Evolutionary conservation across 2,113 vertebrate species (phyloP).

Genomic region (Xenus cinereus): DNA sequence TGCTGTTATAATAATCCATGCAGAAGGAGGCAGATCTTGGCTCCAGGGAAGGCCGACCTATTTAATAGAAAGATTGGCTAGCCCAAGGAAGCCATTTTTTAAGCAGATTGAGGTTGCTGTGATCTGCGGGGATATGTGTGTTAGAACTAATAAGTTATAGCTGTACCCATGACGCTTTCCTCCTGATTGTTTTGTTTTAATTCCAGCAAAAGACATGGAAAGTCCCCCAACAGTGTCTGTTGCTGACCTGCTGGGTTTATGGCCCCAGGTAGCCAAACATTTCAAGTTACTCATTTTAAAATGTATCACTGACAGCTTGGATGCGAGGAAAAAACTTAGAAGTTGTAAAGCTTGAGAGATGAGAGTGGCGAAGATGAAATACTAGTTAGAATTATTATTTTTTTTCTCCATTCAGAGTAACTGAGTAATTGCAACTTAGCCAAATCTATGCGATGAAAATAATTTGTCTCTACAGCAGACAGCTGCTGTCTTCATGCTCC

Average conservation of each 20-base stretch:
- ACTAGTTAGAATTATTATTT: not conserved
- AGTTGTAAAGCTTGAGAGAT: not conserved
- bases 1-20: conserved; percentile 34
- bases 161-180: not conserved
- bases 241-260: conserved; percentile 37
- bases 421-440: not conserved
- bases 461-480: conserved; percentile 30
- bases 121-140: conserved; percentile 54
- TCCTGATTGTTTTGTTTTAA: conserved; percentile 59
- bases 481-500: conserved; percentile 33
- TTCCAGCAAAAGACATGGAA: conserved; percentile 31
- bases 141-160: conserved; percentile 41
- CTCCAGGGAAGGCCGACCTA: conserved; percentile 51
- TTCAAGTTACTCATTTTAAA: conserved; percentile 25
- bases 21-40: conserved; percentile 39
- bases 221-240: not conserved
- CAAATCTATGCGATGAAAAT: conserved; percentile 9
- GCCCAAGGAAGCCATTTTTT: conserved; percentile 48
- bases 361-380: not conserved
- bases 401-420: not conserved
- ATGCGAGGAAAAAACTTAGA: not conserved
- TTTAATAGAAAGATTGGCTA: conserved; percentile 55
- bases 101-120: conserved; percentile 51
- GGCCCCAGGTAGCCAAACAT: conserved; percentile 28
- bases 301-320: not conserved